These are phyloP conservation scores for Holcopasites calliopsidis DNA, from an alignment of 1,140 invertebrate species.

Conservation along the genomic window DNA sequence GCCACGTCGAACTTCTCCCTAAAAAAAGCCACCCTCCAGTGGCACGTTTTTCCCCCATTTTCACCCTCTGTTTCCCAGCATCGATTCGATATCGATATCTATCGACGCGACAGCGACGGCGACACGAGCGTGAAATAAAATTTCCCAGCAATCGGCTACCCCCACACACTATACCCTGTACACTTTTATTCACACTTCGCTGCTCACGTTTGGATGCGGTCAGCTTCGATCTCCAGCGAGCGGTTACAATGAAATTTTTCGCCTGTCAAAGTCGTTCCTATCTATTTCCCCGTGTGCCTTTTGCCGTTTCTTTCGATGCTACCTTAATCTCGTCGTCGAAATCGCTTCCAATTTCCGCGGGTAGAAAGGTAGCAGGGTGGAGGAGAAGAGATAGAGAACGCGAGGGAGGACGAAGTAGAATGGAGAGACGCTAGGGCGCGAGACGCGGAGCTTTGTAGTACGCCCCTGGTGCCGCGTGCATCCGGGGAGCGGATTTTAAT, in stretches of 20 bases:
- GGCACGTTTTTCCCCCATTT: background rate
- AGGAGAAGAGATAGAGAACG: background rate
- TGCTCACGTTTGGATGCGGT: background rate
- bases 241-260: constrained; percentile 1
- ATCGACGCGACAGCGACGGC: background rate
- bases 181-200: background rate
- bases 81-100: constrained; percentile 1
- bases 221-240: background rate
- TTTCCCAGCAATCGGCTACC: background rate
- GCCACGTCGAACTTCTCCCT: no score
- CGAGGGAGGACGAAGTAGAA: background rate
- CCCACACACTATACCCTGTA: background rate
- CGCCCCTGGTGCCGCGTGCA: constrained; percentile 5
- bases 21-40: background rate
- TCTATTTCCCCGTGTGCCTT: background rate
- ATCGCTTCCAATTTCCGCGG: constrained; percentile 25
- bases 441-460: no score
- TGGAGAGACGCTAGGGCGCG: background rate
- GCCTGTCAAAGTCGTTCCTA: background rate
- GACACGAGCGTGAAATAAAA: constrained; percentile 27
- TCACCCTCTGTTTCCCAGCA: background rate
- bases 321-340: constrained; percentile 25
- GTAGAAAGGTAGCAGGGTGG: background rate
- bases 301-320: background rate
- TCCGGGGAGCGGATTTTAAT: constrained; percentile 50